These are phyloP conservation scores for Naso thynnoides DNA, from an alignment of 2,797 vertebrate genomes.

Conservation along the genomic window DNA sequence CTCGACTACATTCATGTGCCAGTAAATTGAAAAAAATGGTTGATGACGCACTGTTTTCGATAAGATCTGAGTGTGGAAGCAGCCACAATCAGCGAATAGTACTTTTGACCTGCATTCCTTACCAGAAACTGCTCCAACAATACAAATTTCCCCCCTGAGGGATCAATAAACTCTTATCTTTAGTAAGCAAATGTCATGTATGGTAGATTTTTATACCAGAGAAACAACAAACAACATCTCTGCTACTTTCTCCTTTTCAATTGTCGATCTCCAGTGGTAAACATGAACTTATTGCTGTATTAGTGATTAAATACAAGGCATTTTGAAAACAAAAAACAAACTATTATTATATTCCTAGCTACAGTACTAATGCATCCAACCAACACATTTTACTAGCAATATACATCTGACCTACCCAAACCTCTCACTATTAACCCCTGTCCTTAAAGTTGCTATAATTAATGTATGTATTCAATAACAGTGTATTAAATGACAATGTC, in stretches of 20 bases:
- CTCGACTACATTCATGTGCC: conserved; percentile 19
- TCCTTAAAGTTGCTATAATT: neutral
- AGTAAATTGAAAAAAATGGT: conserved; percentile 37
- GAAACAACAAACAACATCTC: neutral
- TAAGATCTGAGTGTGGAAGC: neutral
- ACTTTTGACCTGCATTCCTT: neutral
- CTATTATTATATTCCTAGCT: neutral
- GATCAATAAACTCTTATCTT: neutral
- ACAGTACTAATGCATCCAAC: neutral
- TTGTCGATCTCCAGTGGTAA: neutral
- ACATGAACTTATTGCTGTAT: neutral
- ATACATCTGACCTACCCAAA: neutral
- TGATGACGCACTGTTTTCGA: conserved; percentile 41
- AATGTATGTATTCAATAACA: no score
- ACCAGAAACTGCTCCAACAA: neutral
- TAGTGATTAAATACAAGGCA: neutral
- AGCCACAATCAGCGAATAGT: neutral
- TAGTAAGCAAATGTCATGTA: neutral
- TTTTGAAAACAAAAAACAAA: neutral
- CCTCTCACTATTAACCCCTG: neutral
- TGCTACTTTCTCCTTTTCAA: neutral
- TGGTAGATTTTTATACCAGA: neutral
- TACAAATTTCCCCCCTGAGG: neutral
- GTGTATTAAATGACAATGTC: no score
- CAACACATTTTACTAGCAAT: neutral